Evolutionary conservation across 1,140 invertebrate genomes (phyloP).

Genomic region (Neodiprion fabricii): DNA sequence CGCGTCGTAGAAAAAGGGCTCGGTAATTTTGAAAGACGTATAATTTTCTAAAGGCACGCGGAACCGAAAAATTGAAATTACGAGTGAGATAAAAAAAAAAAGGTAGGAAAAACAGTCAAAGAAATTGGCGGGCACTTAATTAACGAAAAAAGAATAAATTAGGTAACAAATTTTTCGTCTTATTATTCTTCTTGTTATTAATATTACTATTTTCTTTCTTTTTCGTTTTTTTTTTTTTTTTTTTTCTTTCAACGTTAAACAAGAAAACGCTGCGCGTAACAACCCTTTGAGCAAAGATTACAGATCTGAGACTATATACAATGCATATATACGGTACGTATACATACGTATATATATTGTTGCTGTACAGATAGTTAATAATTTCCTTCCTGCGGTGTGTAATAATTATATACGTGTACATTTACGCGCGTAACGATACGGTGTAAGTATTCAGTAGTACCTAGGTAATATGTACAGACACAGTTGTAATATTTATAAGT

Average conservation of each 20-base stretch:
- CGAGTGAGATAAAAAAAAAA: background rate
- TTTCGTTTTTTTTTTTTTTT: too few species aligned
- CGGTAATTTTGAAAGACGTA: slow-evolving; percentile 58
- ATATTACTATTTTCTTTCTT: too few species aligned
- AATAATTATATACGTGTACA: too few species aligned
- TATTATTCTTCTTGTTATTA: too few species aligned
- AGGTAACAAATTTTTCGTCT: background rate
- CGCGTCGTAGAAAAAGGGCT: slow-evolving; percentile 31
- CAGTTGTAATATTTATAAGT: too few species aligned
- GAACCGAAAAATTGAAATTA: background rate
- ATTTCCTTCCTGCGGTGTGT: too few species aligned
- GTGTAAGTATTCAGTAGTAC: too few species aligned
- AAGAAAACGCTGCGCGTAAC: background rate
- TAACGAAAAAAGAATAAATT: background rate
- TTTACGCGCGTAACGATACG: too few species aligned
- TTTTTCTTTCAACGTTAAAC: too few species aligned
- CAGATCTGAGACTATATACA: slow-evolving; percentile 8
- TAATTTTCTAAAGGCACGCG: slow-evolving; percentile 51
- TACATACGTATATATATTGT: too few species aligned
- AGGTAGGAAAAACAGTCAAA: background rate
- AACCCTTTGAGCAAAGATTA: slow-evolving; percentile 11
- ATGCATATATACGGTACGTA: background rate
- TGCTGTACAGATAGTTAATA: too few species aligned
- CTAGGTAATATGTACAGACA: too few species aligned
- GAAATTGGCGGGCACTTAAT: background rate